These are phyloP conservation scores for Caenorhabditis sp. DNA, from an alignment of 2,888 invertebrate genomes.

Conservation along the genomic window DNA sequence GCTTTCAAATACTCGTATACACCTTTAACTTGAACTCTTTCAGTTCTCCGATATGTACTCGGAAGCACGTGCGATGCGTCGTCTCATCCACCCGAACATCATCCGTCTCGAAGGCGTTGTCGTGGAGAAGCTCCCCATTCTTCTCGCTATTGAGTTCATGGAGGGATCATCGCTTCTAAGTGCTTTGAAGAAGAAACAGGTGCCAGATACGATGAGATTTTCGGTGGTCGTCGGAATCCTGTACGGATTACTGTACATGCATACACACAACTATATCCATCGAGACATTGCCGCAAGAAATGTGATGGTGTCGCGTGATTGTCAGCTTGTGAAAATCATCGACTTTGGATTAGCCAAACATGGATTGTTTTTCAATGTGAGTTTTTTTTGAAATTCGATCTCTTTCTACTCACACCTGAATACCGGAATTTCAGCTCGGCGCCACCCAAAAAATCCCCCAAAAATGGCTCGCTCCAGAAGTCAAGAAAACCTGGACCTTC, in stretches of 20 bases:
- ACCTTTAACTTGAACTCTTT: too few relatives aligned
- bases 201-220: slow-evolving; percentile 16
- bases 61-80: slow-evolving; percentile 51
- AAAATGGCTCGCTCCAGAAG: slow-evolving; percentile 62
- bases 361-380: slow-evolving; percentile 34
- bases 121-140: slow-evolving; percentile 48
- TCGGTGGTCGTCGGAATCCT: slow-evolving; percentile 40
- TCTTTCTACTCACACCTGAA: background rate
- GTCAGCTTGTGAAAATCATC: slow-evolving; percentile 46
- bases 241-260: slow-evolving; percentile 54
- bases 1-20: too few relatives aligned
- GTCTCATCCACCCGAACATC: slow-evolving; percentile 40
- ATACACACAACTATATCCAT: slow-evolving; percentile 44
- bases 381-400: background rate
- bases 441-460: slow-evolving; percentile 42
- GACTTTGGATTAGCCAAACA: slow-evolving; percentile 54
- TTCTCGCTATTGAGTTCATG: slow-evolving; percentile 51
- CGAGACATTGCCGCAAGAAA: slow-evolving; percentile 60
- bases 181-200: slow-evolving; percentile 11
- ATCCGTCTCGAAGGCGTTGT: slow-evolving; percentile 55
- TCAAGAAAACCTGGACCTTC: slow-evolving; percentile 11
- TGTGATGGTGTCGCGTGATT: slow-evolving; percentile 45
- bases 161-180: slow-evolving; percentile 40
- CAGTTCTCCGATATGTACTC: slow-evolving; percentile 32
- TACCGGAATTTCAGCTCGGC: slow-evolving; percentile 18